Percentiles rank a stretch among this genome's conserved stretches.
These are phyloP conservation scores for Buceros bicornis DNA, from an alignment of 2,797 vertebrate species.

Conservation along the genomic window DNA sequence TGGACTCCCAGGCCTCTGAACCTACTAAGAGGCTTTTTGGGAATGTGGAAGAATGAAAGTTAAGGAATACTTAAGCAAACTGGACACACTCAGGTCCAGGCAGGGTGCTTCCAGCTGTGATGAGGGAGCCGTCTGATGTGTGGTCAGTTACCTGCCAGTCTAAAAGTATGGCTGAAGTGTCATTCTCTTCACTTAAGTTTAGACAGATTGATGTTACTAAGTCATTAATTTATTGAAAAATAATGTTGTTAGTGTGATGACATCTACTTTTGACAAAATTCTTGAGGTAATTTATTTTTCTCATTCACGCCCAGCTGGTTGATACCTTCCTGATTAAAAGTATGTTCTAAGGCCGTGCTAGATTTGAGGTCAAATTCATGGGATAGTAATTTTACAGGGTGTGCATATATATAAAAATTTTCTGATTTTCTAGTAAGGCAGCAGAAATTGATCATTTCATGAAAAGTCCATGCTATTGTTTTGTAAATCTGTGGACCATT, in stretches of 20 bases:
- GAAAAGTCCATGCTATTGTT: neutral
- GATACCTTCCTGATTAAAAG: neutral
- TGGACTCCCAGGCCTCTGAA: neutral
- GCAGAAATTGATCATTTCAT: neutral
- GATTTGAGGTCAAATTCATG: neutral
- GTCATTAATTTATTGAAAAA: neutral
- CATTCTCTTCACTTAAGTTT: neutral
- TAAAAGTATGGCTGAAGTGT: neutral
- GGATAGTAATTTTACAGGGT: neutral
- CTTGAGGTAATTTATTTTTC: neutral
- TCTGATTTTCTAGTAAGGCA: neutral
- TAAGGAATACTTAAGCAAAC: neutral
- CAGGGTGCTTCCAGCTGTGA: neutral
- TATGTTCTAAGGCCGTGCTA: accelerated
- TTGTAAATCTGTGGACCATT: neutral
- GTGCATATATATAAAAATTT: too few relatives aligned
- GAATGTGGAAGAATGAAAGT: neutral
- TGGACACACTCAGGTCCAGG: neutral
- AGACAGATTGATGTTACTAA: neutral
- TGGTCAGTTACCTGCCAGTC: neutral
- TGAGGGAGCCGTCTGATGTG: neutral
- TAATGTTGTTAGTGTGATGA: neutral
- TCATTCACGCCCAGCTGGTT: neutral
- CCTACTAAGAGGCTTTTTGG: neutral
- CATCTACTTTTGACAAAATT: neutral